A percentile compares a stretch with the other conserved stretches of the same genome.
Conservation (phyloP, 2,113 vertebrate genomes). For the Pogona vitticeps region DNA sequence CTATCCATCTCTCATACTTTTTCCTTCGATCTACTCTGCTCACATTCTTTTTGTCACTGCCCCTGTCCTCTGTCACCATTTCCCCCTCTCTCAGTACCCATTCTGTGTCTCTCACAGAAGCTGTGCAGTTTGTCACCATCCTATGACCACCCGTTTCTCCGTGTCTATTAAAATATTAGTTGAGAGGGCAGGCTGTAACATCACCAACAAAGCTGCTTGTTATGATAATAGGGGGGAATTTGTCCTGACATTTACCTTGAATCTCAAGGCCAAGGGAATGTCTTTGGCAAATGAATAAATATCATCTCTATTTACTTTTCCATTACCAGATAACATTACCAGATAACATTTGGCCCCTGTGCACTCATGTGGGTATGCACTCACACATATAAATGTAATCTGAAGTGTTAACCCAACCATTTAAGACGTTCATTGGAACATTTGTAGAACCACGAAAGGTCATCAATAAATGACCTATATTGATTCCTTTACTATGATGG, state of each 20-base stretch:
- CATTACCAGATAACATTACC: neutral
- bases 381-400: neutral
- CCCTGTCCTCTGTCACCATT: too few relatives aligned
- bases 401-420: neutral
- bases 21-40: fast-evolving
- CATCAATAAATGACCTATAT: neutral
- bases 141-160: neutral
- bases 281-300: neutral
- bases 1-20: too few relatives aligned
- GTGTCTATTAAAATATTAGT: neutral
- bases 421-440: neutral
- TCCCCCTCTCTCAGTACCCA: neutral
- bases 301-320: neutral
- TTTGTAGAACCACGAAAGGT: neutral
- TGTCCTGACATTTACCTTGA: neutral
- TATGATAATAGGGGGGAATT: too few relatives aligned
- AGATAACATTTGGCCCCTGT: neutral
- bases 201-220: neutral
- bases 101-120: neutral
- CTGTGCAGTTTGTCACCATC: neutral
- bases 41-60: too few relatives aligned
- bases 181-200: neutral
- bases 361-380: neutral
- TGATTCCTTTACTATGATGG: neutral
- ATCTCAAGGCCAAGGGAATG: neutral